Base-by-base conservation (phyloP, 92 coral and sea anemone species). In the Epizoanthus fatuus region DNA sequence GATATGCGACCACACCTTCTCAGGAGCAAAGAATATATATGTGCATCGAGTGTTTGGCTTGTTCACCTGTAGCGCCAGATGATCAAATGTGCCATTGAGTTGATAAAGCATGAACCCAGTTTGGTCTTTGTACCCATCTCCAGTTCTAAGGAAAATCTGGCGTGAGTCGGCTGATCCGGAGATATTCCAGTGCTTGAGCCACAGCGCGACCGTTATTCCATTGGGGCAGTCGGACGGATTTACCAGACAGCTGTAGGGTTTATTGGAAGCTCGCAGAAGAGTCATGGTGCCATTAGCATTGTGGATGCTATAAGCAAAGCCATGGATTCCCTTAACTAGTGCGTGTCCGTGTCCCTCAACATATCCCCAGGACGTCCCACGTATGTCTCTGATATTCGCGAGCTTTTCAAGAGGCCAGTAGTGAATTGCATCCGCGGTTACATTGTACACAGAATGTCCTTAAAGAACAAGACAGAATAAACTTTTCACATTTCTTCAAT, bases 101-200 rank as follows among this genome's bases (percentile, higher is more conserved):
- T 67, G 72, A 17, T 67, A 67, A 67, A 67, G 72, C 72, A 67
- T 67, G 45, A 67, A 67, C n/a, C 72, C 72, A 4, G 72, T 67
- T 32, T 67, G 19, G 49, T 67, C 49, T 16, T 1, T 42, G 49
- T 13, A 67, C n/a, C 72, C 52, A 39, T 67, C 49, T 17, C 72
- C 72, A 3, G 72, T 32, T 14, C 72, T 67, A 3, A 67, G 72
- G 12, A 67, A 35, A 67, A 67, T 67, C 52, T 67, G 72, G 47
- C 72, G 35, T 3, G 72, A 4, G 72, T 38, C 12, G 9, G 38
- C 67, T 29, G 11, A 20, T 10, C 67, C 67, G 11, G 0, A 5
- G 67, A 62, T 62, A 62, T 62, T 67, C 72, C 72, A 67, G 19
- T 67, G 72, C 49, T 67, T 67, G 35, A 67, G 45, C 72, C 72